phyloP scores from a whole-genome alignment of 1,140 invertebrate species.

The Macrobrachium rosenbergii region DNA sequence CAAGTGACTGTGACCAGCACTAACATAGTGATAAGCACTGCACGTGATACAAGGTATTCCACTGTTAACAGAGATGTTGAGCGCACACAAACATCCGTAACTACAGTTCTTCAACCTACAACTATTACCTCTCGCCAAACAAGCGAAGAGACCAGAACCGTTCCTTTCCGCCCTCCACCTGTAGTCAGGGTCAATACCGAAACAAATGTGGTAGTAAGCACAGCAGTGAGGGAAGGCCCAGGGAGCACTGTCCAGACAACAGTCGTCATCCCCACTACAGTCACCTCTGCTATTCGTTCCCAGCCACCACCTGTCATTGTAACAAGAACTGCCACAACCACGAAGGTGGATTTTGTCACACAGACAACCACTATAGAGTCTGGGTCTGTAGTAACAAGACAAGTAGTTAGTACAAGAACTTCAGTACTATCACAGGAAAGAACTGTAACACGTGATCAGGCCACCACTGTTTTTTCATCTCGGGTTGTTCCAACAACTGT shows the following conservation, averaged over 20 bases:
- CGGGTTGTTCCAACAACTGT: conserved; percentile 13
- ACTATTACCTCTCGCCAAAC: not conserved
- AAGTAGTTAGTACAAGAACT: conserved; percentile 18
- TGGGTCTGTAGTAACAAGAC: not conserved
- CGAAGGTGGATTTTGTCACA: conserved; percentile 35
- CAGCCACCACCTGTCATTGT: conserved; percentile 27
- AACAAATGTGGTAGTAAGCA: not conserved
- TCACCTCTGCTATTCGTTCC: conserved; percentile 11
- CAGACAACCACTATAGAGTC: conserved; percentile 12
- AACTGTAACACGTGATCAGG: not conserved
- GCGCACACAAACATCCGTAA: not conserved
- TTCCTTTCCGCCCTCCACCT: conserved; percentile 19
- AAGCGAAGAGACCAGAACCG: conserved; percentile 33
- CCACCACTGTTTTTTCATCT: conserved; percentile 19
- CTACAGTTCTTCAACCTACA: conserved; percentile 31
- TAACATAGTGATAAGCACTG: not conserved
- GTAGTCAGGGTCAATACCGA: conserved; percentile 6
- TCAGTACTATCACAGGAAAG: not conserved
- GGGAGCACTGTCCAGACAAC: conserved; percentile 26
- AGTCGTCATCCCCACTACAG: not conserved
- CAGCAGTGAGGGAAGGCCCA: conserved; percentile 16
- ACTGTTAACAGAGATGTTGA: not conserved
- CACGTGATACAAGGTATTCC: conserved; percentile 1
- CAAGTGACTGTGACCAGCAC: conserved; percentile 11
- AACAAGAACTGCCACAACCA: conserved; percentile 37